Base-by-base conservation (phyloP, 2,888 invertebrate genomes). In the Ischnura elegans region DNA sequence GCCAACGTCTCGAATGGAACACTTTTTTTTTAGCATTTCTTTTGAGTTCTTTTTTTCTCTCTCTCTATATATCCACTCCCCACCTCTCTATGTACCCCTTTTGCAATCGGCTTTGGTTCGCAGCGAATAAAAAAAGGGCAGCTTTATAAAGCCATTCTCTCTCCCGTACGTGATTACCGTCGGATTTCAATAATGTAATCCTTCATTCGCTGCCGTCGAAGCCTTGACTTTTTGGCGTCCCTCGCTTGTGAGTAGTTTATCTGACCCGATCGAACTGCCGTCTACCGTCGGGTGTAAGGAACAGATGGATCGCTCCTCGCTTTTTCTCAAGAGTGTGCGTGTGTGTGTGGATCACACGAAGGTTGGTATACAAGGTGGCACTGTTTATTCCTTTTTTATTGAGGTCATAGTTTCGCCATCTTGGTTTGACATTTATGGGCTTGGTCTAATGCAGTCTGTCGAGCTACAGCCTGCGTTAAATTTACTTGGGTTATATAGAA, bases 81-180 rank as follows among this genome's bases (percentile, higher is more conserved):
- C 8, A 21, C 61, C 61, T 61, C 25, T 25, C 61, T 21, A 61
- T 61, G n/a, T 51, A 13, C 51, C 51, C 19, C 8, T 19, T 61
- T 25, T 36, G 36, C 76, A n/a, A 76, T 76, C 36, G 36, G 51
- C 51, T 10, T 8, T 19, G 51, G 13, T n/a, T n/a, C 51, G 51
- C 13, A 19, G 51, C 19, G 51, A 19, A 36, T 10, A 76, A 36
- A 76, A 76, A 36, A n/a, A n/a, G n/a, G n/a, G n/a, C n/a, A n/a
- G 76, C 36, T 76, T 76, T 76, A 76, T 76, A 76, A 76, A 76
- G 76, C 76, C 36, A 76, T 76, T 76, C 51, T 51, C 51, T 10
- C 51, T 51, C 51, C 76, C 29, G 76, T 2, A 21, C 76, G 76
- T 76, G 76, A 76, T 76, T 76, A 76, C 76, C 76, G 21, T 76